Conservation (phyloP, 1,140 invertebrate genomes). For the Drosophila mauritiana region DNA sequence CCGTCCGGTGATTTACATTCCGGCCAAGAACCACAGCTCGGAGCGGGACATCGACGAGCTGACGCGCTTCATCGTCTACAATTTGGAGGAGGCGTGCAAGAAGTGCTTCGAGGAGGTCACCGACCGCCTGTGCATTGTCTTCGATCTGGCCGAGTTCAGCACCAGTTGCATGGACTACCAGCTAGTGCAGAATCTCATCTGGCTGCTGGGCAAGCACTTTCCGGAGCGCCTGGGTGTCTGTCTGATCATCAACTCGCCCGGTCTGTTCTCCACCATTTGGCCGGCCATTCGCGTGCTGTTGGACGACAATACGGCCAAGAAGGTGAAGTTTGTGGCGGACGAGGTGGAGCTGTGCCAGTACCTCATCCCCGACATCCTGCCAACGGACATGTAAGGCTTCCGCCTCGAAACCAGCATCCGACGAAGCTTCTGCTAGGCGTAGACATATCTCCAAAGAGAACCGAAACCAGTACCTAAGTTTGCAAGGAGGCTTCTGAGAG, state of each 20-base stretch:
- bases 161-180: conserved; percentile 91
- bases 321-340: conserved; percentile 89
- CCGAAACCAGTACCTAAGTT: conserved; percentile 71
- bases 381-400: conserved; percentile 87
- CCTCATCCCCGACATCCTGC: conserved; percentile 91
- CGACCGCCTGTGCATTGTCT: conserved; percentile 91
- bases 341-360: conserved; percentile 90
- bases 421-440: conserved; percentile 43
- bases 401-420: conserved; percentile 8
- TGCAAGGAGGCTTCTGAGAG: conserved; percentile 38
- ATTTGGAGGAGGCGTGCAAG: conserved; percentile 90
- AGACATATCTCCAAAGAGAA: conserved; percentile 65
- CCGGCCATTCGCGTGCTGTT: conserved; percentile 90
- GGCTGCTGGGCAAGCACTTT: conserved; percentile 90
- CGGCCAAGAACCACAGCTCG: conserved; percentile 90
- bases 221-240: conserved; percentile 91
- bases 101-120: conserved; percentile 91
- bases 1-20: conserved; percentile 90
- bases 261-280: conserved; percentile 90
- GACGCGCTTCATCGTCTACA: conserved; percentile 91
- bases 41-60: conserved; percentile 90
- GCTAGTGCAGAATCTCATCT: conserved; percentile 91
- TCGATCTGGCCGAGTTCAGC: conserved; percentile 90
- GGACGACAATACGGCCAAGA: conserved; percentile 90
- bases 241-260: conserved; percentile 89